Base-by-base conservation (phyloP, 2,113 vertebrate genomes). In the Tachycineta bicolor region DNA sequence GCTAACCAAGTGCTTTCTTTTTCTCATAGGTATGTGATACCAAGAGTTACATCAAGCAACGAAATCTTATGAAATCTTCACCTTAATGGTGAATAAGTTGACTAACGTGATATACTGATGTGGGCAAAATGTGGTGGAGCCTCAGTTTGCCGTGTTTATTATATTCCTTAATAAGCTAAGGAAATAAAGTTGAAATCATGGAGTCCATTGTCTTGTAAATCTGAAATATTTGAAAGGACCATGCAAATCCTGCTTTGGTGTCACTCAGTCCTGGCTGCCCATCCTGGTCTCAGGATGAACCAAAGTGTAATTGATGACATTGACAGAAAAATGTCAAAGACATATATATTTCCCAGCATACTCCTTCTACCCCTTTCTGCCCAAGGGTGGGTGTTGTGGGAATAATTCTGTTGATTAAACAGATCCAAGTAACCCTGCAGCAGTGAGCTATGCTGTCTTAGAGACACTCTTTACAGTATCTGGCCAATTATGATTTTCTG, bases 31-130 rank as follows among this genome's bases (percentile, higher is more conserved):
- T 14, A 9, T 41, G 22, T 6, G 13, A 50, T 25, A 77, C 15
- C 14, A 52, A 53, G 44, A n/a, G n/a, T 60, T 18, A 3, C 6
- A 62, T 12, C 55, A 58, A 69, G 33, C 31, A n/a, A 59, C 0
- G 1, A 28, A 91, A 84, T 70, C 23, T 68, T 34, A 49, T 1
- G 13, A 76, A 76, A 56, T 83, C 34, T 44, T 33, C 31, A 60
- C 52, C n/a, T 64, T 26, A 65, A 56, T 21, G 22, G 28, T 78
- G 29, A 65, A 25, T 34, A 65, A 46, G 24, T 34, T 46, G 43
- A 31, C 29, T 70, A 44, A 39, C 0, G 0, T 44, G 43, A 39
- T 26, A 55, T 31, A 70, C 4, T 14, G 25, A 17, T 31, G 14
- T 34, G 39, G 33, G 25, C 28, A 60, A 75, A 76, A 67, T 28